A percentile compares a stretch with the other conserved stretches of the same genome.
These are phyloP conservation scores for Paramisgurnus dabryanus DNA, from an alignment of 2,113 vertebrate genomes.

Conservation along the genomic window DNA sequence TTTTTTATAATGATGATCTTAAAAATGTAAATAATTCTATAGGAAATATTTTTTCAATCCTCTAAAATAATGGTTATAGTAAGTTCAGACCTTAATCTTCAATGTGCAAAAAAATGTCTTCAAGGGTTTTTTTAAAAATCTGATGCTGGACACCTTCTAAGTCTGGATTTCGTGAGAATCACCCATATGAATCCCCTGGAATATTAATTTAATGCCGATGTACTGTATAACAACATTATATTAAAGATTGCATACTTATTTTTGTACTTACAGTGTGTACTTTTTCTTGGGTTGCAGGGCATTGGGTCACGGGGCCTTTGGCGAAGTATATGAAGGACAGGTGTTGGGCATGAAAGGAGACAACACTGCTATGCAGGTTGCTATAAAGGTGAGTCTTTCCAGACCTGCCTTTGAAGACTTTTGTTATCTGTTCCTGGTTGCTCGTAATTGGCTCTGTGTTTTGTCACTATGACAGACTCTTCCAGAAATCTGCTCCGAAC, in stretches of 20 bases:
- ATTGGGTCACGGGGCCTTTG: conserved; percentile 89
- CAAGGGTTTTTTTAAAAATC: no score
- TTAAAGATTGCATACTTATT: neutral
- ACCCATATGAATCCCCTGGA: no score
- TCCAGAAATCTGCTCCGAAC: conserved; percentile 90
- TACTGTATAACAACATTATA: no score
- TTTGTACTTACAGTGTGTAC: neutral
- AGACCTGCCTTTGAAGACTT: conserved; percentile 20
- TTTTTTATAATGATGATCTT: no score
- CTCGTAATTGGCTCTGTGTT: conserved; percentile 28
- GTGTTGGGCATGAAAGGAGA: conserved; percentile 84
- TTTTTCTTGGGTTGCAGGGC: conserved; percentile 70
- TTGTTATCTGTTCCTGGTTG: neutral
- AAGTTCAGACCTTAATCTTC: no score
- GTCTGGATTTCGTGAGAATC: no score
- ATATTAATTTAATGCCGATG: no score
- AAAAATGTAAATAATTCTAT: no score
- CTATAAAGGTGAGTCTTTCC: conserved; percentile 85
- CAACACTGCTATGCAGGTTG: conserved; percentile 83
- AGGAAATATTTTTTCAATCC: no score
- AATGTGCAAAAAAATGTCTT: no score
- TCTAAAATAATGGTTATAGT: no score
- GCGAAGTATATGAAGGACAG: conserved; percentile 89
- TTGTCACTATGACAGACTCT: conserved; percentile 75
- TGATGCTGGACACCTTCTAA: no score